Evolutionary conservation across 2,797 vertebrate species (phyloP), one percentile per base, ranked within the genome.

Genomic region (Hippoglossus hippoglossus): DNA sequence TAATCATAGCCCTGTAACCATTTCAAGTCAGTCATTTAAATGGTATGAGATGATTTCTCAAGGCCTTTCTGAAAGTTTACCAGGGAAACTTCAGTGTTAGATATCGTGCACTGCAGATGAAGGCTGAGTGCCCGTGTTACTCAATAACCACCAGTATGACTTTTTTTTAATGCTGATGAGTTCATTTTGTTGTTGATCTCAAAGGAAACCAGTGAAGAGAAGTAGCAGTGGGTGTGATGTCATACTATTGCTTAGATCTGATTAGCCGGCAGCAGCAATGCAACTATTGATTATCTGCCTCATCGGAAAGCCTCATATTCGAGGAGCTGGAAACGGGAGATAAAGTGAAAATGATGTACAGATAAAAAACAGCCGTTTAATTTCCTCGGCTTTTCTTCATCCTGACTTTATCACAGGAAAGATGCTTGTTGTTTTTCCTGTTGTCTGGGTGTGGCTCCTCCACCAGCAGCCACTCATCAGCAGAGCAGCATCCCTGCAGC

Each of bases 391-490:
- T 50, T 39, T 49, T 71, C 21, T 34, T 51, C 47, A 21, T 28
- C 12, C 47, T 51, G 57, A 10, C 41, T 39, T 61, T 12, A 4
- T n/a, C 21, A 73, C 53, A 63, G 55, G 53, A 65, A 77, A 67
- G 66, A 79, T 57, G 63, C 41, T 63, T 34, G 22, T 61, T 71
- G 3, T 51, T 51, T 0, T 22, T 22, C 10, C 34, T 58, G n/a
- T 21, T 63, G 57, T 55, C 67, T 49, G 83, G 82, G 72, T 41
- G 83, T 83, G 80, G 83, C 67, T 54, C 47, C 47, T 72, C 59
- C 75, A 69, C 51, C 77, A 62, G 50, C 72, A 59, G 75, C 59
- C 75, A 61, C 6, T 34, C 31, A 34, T 73, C 79, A 63, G 67
- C 34, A 3, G 36, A 57, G 65, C 65, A 54, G 36, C 52, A 66